Evolutionary conservation across 2,888 invertebrate species (phyloP).

Genomic region (Elmis aenea): DNA sequence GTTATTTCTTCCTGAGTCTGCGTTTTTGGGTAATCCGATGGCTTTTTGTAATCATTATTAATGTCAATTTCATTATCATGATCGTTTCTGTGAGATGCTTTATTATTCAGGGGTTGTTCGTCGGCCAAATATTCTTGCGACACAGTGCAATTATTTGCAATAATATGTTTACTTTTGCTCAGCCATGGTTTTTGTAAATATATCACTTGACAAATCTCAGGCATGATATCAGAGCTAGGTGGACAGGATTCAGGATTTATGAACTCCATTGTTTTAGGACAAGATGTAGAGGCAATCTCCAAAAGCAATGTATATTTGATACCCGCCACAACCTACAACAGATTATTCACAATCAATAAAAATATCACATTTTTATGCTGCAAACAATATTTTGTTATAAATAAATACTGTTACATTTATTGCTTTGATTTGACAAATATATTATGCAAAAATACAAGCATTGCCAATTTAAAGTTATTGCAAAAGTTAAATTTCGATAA

Average conservation of each 20-base stretch:
- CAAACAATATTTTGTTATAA: too few species aligned
- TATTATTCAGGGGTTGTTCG: conserved; percentile 15
- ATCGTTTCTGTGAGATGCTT: conserved; percentile 29
- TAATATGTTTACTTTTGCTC: conserved; percentile 56
- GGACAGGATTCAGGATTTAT: conserved; percentile 34
- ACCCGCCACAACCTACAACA: conserved; percentile 57
- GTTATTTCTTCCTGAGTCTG: conserved; percentile 14
- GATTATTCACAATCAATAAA: too few species aligned
- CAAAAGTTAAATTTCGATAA: too few species aligned
- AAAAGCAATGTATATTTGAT: conserved; percentile 54
- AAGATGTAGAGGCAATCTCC: conserved; percentile 50
- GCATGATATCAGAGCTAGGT: conserved; percentile 26
- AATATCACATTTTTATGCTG: too few species aligned
- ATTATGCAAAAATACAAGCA: too few species aligned
- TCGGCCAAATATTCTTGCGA: conserved; percentile 48
- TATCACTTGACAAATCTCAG: conserved; percentile 55
- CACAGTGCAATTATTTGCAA: conserved; percentile 62
- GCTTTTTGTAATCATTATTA: conserved; percentile 21
- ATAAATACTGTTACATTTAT: too few species aligned
- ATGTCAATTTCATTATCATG: conserved; percentile 39
- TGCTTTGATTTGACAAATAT: too few species aligned
- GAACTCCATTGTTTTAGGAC: conserved; percentile 37
- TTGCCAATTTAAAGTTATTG: too few species aligned
- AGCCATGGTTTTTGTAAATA: conserved; percentile 65
- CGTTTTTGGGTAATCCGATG: conserved; percentile 7